A percentile compares a stretch with the other conserved stretches of the same genome.
phyloP scores from a whole-genome alignment of 2,888 invertebrate species.

The Elgonia sp. region DNA sequence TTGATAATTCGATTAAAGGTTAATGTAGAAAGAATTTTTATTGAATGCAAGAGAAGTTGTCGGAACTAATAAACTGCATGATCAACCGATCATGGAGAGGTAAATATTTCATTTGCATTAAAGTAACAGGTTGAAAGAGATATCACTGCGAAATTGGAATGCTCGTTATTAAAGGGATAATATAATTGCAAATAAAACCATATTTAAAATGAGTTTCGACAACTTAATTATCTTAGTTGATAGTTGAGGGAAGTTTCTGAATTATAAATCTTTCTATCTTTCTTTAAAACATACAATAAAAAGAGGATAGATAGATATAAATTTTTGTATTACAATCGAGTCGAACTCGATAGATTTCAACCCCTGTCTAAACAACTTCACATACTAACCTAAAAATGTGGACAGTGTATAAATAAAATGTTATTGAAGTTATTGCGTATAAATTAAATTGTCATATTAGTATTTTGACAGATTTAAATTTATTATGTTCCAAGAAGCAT shows the following conservation, averaged over 20 bases:
- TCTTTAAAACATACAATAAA: constrained; percentile 67
- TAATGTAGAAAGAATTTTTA: background rate
- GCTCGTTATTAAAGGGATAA: constrained; percentile 5
- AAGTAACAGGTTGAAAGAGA: constrained; percentile 1
- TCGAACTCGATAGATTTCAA: too few relatives aligned
- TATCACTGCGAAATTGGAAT: constrained; percentile 18
- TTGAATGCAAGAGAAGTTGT: background rate
- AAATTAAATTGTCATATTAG: background rate
- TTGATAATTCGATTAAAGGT: background rate
- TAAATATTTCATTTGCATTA: constrained; percentile 26
- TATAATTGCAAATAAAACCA: constrained; percentile 46
- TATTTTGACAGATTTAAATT: background rate
- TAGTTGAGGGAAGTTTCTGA: constrained; percentile 59
- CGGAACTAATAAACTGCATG: constrained; percentile 5
- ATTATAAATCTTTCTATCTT: constrained; percentile 61
- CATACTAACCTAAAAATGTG: background rate
- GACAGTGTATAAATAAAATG: background rate
- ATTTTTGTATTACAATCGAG: too few relatives aligned
- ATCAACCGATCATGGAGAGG: constrained; percentile 8
- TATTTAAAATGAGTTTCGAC: constrained; percentile 59
- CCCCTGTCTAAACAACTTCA: too few relatives aligned
- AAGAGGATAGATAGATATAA: too few relatives aligned
- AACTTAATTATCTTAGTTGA: constrained; percentile 60
- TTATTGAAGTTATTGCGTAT: constrained; percentile 1
- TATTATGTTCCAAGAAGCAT: background rate